Conservation (phyloP, 2,113 vertebrate genomes). For the Podarcis muralis region DNA sequence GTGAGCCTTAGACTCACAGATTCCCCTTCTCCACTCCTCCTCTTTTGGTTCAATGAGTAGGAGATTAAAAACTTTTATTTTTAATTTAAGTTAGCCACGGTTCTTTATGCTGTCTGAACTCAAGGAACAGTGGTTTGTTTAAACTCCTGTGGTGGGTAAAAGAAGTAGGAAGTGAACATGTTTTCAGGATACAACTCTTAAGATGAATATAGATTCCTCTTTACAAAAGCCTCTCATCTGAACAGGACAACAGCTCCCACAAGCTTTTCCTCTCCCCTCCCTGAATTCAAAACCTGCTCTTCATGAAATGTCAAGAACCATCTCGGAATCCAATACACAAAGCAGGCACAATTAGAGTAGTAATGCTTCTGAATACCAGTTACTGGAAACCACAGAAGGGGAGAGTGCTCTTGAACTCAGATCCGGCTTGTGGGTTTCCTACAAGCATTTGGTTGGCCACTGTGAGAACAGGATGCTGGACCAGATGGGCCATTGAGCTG, state of each 20-base stretch:
- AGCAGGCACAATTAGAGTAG: too few species aligned
- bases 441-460: too few species aligned
- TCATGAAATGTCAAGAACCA: neutral
- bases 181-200: neutral
- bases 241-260: neutral
- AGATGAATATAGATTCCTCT: too few species aligned
- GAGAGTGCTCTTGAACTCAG: too few species aligned
- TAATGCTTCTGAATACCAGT: too few species aligned
- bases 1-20: neutral
- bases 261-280: too few species aligned
- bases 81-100: neutral
- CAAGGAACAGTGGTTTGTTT: neutral
- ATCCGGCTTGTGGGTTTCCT: too few species aligned
- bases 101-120: neutral
- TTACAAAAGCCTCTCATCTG: neutral
- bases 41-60: neutral
- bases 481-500: too few species aligned
- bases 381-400: too few species aligned
- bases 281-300: neutral
- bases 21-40: too few species aligned
- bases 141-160: neutral
- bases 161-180: neutral
- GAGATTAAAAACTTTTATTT: neutral
- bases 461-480: too few species aligned
- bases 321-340: too few species aligned